Conservation (phyloP, 2,113 vertebrate species). For the Phyllopteryx taeniolatus region DNA sequence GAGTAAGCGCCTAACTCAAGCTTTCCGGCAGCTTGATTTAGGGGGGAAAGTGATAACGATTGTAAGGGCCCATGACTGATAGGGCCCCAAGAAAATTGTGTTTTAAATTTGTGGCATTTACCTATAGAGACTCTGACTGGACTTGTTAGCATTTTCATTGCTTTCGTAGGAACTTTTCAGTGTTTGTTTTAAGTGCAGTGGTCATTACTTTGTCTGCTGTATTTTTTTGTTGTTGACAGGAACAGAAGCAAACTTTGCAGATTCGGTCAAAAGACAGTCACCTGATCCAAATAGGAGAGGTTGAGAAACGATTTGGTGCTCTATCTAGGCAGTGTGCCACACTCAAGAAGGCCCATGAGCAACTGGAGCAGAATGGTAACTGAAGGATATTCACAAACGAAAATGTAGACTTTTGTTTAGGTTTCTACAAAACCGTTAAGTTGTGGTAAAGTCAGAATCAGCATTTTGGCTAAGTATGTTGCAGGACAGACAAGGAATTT, state of each 20-base stretch:
- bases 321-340: conserved; percentile 78
- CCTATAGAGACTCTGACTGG: not conserved
- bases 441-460: not conserved
- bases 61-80: not conserved
- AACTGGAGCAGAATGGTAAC: conserved; percentile 86
- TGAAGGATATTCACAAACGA: not conserved
- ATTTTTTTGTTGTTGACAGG: conserved; percentile 63
- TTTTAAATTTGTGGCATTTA: not conserved
- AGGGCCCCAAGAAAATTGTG: not conserved
- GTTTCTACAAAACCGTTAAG: not conserved
- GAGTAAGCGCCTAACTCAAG: not conserved
- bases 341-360: conserved; percentile 80
- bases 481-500: too few relatives aligned
- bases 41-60: not conserved
- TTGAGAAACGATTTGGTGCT: conserved; percentile 81
- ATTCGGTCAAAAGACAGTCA: conserved; percentile 81
- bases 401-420: not conserved
- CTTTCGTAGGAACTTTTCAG: not conserved
- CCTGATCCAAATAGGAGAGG: conserved; percentile 84
- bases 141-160: not conserved
- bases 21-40: not conserved
- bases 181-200: not conserved
- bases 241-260: conserved; percentile 85
- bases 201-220: not conserved
- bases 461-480: too few relatives aligned